Conservation (phyloP, 2,797 vertebrate species). For the Monodelphis domestica region DNA sequence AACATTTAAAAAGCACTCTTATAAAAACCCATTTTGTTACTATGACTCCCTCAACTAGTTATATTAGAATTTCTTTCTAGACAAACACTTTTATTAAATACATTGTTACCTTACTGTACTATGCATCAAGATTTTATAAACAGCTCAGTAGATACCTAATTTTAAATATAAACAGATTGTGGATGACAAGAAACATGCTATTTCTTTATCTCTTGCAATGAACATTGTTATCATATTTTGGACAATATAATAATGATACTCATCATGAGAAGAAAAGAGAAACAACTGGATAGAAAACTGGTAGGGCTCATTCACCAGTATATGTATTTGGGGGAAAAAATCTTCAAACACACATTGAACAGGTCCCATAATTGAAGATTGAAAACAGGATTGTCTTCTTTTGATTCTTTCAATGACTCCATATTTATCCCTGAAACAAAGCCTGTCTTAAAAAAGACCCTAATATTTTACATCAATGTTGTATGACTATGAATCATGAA, state of each 20-base stretch:
- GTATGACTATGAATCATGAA: neutral
- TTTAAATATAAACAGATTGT: neutral
- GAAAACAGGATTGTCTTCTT: neutral
- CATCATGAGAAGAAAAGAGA: neutral
- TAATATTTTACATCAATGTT: neutral
- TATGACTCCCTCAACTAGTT: neutral
- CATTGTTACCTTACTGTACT: neutral
- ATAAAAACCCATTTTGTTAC: neutral
- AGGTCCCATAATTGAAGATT: neutral
- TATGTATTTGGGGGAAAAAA: neutral
- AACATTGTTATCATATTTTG: neutral
- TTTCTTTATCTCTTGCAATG: neutral
- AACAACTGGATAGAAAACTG: neutral
- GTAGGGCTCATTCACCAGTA: neutral
- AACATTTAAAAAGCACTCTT: neutral
- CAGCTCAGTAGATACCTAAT: neutral
- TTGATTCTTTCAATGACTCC: neutral
- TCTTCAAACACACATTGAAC: neutral
- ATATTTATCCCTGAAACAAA: neutral
- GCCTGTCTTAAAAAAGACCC: no score
- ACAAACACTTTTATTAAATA: neutral
- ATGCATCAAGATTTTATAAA: neutral
- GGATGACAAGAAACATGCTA: rapidly evolving
- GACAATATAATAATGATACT: neutral
- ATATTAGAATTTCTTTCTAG: neutral